Evolutionary conservation across 2,888 invertebrate genomes (phyloP), one percentile per base, ranked within the genome.

Genomic region (Sarcophaga variegata): DNA sequence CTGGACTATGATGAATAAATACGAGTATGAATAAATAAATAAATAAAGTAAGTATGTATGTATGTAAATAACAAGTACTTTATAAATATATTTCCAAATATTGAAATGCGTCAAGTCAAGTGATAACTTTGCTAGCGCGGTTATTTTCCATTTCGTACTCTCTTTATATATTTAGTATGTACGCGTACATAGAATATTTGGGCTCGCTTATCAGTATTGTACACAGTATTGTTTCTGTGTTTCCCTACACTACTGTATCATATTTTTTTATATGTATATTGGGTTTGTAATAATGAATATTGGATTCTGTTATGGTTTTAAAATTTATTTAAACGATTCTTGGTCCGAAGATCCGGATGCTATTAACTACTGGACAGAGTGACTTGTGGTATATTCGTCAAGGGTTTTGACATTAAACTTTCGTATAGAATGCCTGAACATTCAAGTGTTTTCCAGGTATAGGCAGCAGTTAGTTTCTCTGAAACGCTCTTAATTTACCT

Each of bases 121-220:
- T 83, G 86, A 77, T 79, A 76, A 49, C 62, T 22, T 79, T 67
- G 59, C 62, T 22, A 54, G 66, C 22, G 83, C 37, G 83, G 84
- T 87, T 82, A 76, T 87, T 86, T 87, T 87, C 84, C 87, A 82
- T 82, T 81, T 47, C 70, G 72, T 80, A 47, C 60, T 62, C 54
- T 17, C 37, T 77, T 70, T 64, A 72, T 60, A 76, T n/a, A 49
- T 27, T 37, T 27, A 59, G 20, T 59, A 10, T 49, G 14, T 49
- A 62, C 17, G 5, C 20, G 17, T 62, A 62, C n/a, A 62, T 62
- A 62, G n/a, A 20, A 62, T 17, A 62, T 22, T n/a, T 62, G 11
- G 54, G 14, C 54, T 20, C 5, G 64, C 75, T 87, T 84, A 84
- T 87, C 83, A 81, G 64, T 27, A 54, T 47, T 4, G 60, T 66